phyloP scores from a whole-genome alignment of 1,140 invertebrate species.

The Metaphire vulgaris region DNA sequence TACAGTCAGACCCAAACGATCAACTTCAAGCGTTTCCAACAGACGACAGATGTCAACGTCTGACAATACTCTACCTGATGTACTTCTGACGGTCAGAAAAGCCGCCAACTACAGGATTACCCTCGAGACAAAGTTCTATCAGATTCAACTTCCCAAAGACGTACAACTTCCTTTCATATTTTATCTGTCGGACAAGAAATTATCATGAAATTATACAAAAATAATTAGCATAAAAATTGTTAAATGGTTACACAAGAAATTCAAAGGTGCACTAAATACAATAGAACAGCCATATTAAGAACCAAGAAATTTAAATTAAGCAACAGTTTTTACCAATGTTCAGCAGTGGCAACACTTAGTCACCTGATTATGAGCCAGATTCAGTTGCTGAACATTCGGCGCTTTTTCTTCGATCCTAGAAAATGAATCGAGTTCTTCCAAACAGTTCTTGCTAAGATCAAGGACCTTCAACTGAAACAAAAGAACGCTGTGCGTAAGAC shows the following conservation, averaged over 20 bases:
- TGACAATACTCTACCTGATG: neutral
- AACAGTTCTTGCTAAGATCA: neutral
- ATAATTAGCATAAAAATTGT: no score
- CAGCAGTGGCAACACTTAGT: neutral
- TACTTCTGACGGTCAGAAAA: neutral
- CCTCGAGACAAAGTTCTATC: neutral
- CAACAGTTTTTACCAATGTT: no score
- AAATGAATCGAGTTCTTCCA: neutral
- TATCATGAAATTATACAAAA: no score
- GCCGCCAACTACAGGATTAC: neutral
- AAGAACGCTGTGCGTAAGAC: no score
- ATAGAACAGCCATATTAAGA: no score
- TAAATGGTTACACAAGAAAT: no score
- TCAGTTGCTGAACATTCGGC: neutral
- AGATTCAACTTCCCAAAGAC: neutral
- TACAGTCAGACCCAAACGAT: no score
- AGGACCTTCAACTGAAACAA: neutral
- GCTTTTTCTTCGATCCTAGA: neutral
- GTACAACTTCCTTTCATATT: neutral
- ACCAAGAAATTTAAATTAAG: no score
- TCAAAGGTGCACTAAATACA: no score
- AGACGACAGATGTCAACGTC: no score
- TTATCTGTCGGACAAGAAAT: neutral
- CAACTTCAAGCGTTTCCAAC: no score
- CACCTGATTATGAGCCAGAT: neutral